phyloP scores from a whole-genome alignment of 2,888 invertebrate species.

The Caenorhabditis sinica region DNA sequence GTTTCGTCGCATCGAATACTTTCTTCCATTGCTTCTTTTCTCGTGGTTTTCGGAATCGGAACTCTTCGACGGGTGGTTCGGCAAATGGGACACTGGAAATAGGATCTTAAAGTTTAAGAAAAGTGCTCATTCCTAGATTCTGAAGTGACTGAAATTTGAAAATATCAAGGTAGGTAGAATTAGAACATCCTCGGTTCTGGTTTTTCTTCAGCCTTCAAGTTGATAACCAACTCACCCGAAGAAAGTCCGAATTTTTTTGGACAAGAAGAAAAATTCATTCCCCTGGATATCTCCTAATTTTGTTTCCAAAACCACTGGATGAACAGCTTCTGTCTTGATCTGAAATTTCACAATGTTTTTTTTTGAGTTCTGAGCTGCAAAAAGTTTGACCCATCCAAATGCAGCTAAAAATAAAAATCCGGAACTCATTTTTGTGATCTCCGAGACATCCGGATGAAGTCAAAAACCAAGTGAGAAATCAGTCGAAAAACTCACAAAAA shows the following conservation, averaged over 20 bases:
- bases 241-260: slow-evolving; percentile 79
- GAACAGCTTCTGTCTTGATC: slow-evolving; percentile 24
- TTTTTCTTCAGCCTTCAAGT: neutral
- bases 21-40: slow-evolving; percentile 80
- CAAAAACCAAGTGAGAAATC: too few relatives aligned
- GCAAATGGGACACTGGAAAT: slow-evolving; percentile 80
- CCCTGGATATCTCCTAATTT: slow-evolving; percentile 78
- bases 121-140: neutral
- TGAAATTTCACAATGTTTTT: neutral
- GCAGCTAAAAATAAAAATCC: neutral
- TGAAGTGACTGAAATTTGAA: neutral
- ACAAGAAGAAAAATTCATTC: slow-evolving; percentile 79
- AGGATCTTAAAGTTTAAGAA: neutral
- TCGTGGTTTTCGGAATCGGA: slow-evolving; percentile 79
- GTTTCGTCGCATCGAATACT: slow-evolving; percentile 68
- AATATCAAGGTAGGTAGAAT: too few relatives aligned
- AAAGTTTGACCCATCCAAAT: too few relatives aligned
- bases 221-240: slow-evolving; percentile 67
- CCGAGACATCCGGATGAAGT: neutral
- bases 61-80: slow-evolving; percentile 80
- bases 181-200: too few relatives aligned
- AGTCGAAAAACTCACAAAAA: slow-evolving; percentile 30
- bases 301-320: slow-evolving; percentile 75
- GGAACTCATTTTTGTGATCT: neutral
- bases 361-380: neutral